Conservation (phyloP, 2,888 invertebrate species). For the Drosophila aldrichi region DNA sequence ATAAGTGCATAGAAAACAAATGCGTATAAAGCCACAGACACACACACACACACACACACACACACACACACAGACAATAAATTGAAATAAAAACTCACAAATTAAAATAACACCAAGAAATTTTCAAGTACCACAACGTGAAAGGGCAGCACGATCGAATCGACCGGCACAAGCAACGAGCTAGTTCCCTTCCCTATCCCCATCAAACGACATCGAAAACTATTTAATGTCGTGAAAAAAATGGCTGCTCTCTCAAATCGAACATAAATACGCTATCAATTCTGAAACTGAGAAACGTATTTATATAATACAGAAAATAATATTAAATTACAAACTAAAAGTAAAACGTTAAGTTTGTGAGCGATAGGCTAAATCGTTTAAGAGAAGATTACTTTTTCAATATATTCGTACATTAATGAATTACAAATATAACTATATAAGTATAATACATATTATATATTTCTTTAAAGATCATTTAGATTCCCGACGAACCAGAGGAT, state of each 20-base stretch:
- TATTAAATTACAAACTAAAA: too few species aligned
- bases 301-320: too few species aligned
- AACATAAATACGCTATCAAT: background rate
- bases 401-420: too few species aligned
- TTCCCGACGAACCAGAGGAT: too few species aligned
- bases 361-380: too few species aligned
- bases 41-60: slow-evolving; percentile 32
- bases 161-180: slow-evolving; percentile 14
- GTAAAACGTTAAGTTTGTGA: too few species aligned
- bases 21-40: slow-evolving; percentile 34
- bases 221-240: background rate
- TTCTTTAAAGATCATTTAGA: too few species aligned
- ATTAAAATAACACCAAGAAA: slow-evolving; percentile 70
- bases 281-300: too few species aligned
- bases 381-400: too few species aligned
- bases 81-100: slow-evolving; percentile 55
- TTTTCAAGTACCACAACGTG: slow-evolving; percentile 47
- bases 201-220: background rate
- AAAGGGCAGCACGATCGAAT: slow-evolving; percentile 51
- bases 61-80: slow-evolving; percentile 30
- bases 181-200: slow-evolving; percentile 1
- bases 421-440: too few species aligned
- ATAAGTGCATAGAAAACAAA: slow-evolving; percentile 76
- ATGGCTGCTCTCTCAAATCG: background rate
- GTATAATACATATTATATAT: too few species aligned